Conservation (phyloP, 2,888 invertebrate species). For the Prostheceraeus crozeri region DNA sequence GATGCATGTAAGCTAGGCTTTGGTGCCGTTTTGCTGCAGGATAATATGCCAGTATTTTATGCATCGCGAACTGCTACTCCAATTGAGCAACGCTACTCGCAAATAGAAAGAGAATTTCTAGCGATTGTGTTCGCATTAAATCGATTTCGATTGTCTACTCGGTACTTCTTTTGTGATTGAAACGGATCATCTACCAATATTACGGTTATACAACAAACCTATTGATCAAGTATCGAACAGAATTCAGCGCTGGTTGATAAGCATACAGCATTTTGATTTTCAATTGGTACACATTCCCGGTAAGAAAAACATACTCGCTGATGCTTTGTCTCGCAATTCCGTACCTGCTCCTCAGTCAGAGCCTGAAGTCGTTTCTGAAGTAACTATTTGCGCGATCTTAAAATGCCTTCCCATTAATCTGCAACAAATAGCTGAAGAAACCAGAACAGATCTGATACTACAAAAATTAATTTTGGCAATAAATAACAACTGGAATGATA, state of each 20-base stretch:
- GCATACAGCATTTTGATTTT: conserved; percentile 29
- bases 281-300: conserved; percentile 19
- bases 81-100: conserved; percentile 35
- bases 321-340: conserved; percentile 23
- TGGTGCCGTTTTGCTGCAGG: conserved; percentile 25
- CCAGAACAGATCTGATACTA: background rate
- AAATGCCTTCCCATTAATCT: conserved; percentile 14
- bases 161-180: conserved; percentile 33
- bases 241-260: conserved; percentile 20
- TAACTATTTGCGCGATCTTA: conserved; percentile 12
- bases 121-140: conserved; percentile 36
- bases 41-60: conserved; percentile 35
- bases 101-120: conserved; percentile 36
- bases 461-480: conserved; percentile 17
- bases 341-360: background rate
- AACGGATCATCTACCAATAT: conserved; percentile 38
- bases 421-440: conserved; percentile 18
- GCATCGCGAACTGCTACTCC: conserved; percentile 35
- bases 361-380: conserved; percentile 24
- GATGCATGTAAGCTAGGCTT: conserved; percentile 22
- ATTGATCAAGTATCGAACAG: conserved; percentile 29
- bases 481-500: conserved; percentile 24
- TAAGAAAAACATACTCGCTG: conserved; percentile 27
- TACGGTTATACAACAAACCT: conserved; percentile 20
- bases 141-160: conserved; percentile 36